Evolutionary conservation across 2,113 vertebrate genomes (phyloP).

Genomic region (Bettongia penicillata): DNA sequence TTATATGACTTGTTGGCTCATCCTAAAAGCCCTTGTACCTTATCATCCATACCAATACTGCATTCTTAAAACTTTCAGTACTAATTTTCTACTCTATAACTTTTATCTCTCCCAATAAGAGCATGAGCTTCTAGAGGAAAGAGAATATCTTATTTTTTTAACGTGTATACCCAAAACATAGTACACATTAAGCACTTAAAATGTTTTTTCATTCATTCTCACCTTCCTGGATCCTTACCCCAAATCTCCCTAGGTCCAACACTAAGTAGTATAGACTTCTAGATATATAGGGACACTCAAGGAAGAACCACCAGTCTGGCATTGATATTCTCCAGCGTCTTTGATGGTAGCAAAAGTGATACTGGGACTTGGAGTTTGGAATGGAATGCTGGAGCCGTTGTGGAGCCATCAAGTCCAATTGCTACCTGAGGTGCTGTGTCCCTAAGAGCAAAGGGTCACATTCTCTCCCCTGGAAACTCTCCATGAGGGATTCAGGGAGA

Average conservation of each 20-base stretch:
- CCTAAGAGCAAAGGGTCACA: conserved; percentile 39
- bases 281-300: conserved; percentile 61
- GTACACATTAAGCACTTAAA: neutral
- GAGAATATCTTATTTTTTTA: neutral
- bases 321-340: conserved; percentile 64
- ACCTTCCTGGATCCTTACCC: neutral
- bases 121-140: neutral
- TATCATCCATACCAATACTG: neutral
- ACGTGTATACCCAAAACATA: neutral
- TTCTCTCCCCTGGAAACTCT: conserved; percentile 43
- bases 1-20: neutral
- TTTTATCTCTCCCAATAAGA: neutral
- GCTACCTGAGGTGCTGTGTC: neutral
- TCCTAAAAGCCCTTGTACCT: neutral
- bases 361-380: neutral
- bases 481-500: conserved; percentile 69
- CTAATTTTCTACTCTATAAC: neutral
- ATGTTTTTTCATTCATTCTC: neutral
- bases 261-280: conserved; percentile 46
- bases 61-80: neutral
- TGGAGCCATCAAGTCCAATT: conserved; percentile 49
- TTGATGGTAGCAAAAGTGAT: neutral
- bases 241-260: neutral
- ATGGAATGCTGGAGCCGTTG: conserved; percentile 17
- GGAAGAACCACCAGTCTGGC: conserved; percentile 21